Base-by-base conservation (phyloP, 1,140 invertebrate genomes). In the Trichoplusia ni region DNA sequence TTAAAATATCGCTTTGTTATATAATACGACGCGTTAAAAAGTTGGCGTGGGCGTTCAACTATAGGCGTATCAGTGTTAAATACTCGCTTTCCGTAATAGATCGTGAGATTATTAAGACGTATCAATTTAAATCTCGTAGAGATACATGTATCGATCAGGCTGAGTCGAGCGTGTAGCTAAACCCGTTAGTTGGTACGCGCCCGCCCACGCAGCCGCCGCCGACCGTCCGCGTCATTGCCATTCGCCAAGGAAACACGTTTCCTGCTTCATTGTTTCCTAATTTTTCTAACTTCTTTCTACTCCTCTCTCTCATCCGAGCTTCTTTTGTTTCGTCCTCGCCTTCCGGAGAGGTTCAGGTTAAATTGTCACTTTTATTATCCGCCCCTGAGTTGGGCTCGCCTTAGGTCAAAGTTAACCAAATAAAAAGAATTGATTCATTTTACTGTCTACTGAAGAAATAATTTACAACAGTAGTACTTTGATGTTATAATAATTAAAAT, bases 281-380 rank as follows among this genome's bases (percentile, higher is more conserved):
- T 83, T 81, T 81, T 76, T 75, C 72, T 76, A 78, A 78, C 66
- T 81, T 77, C 73, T 73, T 68, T 65, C 66, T 74, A 58, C 54
- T 67, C 58, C 62, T 33, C 69, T 33, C 69, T 59, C 25, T 44
- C 25, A 58, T 42, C 44, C 69, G 75, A 67, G 67, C 70, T 78
- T 64, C 76, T 80, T 87, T 87, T 85, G 80, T 87, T 79, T 81
- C 73, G 38, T 62, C 68, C 62, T 64, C 77, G 75, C 72, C 69
- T 83, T 80, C 72, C 71, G 68, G 69, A 65, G 63, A 64, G 69
- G 74, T 77, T 78, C 77, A 75, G 75, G 77, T 81, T 78, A 79
- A 82, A 84, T 82, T 83, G 79, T 87, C 78, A 78, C 70, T 79
- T 83, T 85, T 83, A 75, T 71, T 84, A 75, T 78, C 73, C 77